Conservation (phyloP, 2,797 vertebrate genomes). For the Microctenopoma lineatum region DNA sequence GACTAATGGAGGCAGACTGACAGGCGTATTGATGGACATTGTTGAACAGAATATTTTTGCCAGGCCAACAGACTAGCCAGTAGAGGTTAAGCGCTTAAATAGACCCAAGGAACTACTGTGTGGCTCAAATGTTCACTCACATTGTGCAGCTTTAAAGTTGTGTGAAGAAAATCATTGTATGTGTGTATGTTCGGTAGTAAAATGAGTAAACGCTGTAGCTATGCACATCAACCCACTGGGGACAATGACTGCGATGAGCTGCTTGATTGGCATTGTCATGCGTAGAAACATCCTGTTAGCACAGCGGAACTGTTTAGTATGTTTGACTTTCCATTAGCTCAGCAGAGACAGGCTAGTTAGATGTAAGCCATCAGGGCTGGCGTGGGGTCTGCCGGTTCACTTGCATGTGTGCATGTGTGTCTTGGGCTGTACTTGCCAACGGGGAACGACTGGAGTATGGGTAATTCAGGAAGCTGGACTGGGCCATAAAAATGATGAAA, state of each 20-base stretch:
- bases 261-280: neutral
- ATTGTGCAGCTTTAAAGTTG: neutral
- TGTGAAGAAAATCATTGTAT: neutral
- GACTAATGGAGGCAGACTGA: conserved; percentile 23
- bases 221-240: neutral
- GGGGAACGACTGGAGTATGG: conserved; percentile 50
- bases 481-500: conserved; percentile 82
- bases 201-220: neutral
- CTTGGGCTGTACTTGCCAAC: conserved; percentile 54
- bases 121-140: neutral
- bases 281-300: neutral
- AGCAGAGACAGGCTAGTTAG: conserved; percentile 37
- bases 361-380: conserved; percentile 50
- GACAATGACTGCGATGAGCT: neutral
- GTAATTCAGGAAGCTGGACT: conserved; percentile 74
- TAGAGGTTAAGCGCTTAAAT: too few relatives aligned
- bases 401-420: conserved; percentile 61
- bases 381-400: conserved; percentile 56
- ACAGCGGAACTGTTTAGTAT: conserved; percentile 13
- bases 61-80: too few relatives aligned
- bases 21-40: neutral
- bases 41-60: neutral
- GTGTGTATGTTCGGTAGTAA: neutral
- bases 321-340: conserved; percentile 55
- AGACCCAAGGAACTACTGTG: neutral